A percentile compares a stretch with the other conserved stretches of the same genome.
Conservation (phyloP, 2,797 vertebrate species). For the Carduelis carduelis region DNA sequence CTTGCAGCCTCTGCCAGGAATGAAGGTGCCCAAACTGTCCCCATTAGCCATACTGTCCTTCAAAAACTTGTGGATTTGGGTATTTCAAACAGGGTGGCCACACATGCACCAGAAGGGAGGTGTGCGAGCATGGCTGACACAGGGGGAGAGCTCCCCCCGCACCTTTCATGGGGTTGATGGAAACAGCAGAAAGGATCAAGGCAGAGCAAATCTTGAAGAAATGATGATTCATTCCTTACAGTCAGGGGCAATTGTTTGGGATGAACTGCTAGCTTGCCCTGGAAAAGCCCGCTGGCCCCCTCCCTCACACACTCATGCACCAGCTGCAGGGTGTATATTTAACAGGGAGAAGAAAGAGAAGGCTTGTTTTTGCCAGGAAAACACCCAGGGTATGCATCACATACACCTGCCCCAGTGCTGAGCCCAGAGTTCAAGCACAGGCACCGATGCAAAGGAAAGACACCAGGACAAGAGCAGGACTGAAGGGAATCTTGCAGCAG, state of each 20-base stretch:
- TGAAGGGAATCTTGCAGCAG: background rate
- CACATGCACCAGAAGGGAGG: background rate
- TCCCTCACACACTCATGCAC: rapidly evolving
- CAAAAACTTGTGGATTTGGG: background rate
- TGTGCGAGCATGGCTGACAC: rapidly evolving
- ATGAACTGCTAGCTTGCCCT: background rate
- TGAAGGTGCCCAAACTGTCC: background rate
- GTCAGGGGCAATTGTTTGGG: background rate
- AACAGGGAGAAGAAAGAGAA: background rate
- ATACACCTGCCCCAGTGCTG: background rate
- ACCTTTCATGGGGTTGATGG: background rate
- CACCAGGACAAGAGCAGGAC: background rate
- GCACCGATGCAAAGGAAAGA: background rate
- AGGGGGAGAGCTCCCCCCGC: rapidly evolving
- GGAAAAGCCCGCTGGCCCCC: rapidly evolving
- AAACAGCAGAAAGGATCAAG: background rate
- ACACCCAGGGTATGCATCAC: background rate
- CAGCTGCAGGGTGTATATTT: background rate
- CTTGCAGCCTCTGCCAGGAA: background rate
- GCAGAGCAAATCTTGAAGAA: background rate
- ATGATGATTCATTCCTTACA: rapidly evolving
- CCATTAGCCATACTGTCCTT: background rate
- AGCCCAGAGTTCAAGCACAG: background rate
- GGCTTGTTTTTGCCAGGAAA: background rate
- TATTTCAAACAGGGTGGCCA: rapidly evolving